Evolutionary conservation across 92 coral and sea anemone genomes (phyloP).

Genomic region (Pocillopora meandrina): DNA sequence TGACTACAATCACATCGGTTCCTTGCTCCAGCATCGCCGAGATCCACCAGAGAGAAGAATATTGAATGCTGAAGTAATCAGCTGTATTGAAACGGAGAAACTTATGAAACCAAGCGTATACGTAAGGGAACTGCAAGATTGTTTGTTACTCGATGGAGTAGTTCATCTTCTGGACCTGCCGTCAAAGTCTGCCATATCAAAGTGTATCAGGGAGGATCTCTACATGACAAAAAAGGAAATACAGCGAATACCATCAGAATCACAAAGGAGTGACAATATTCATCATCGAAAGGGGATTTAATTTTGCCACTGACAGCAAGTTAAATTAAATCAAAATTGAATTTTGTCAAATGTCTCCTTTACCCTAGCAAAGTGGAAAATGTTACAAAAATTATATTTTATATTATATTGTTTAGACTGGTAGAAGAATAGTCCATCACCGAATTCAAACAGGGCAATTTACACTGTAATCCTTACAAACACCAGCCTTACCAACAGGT

Average conservation of each 20-base stretch:
- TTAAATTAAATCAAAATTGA: background rate
- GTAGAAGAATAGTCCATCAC: background rate
- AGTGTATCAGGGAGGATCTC: conserved; percentile 45
- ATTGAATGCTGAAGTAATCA: conserved; percentile 19
- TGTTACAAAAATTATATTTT: no score
- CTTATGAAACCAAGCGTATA: conserved; percentile 43
- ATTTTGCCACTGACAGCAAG: background rate
- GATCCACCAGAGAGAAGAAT: conserved; percentile 3
- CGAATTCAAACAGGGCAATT: background rate
- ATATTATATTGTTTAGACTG: no score
- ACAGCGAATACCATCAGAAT: conserved; percentile 16
- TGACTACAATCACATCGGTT: conserved; percentile 40
- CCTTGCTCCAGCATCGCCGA: conserved; percentile 10
- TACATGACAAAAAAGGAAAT: conserved; percentile 42
- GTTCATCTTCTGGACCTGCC: conserved; percentile 42
- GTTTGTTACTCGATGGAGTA: conserved; percentile 45
- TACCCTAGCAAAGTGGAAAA: no score
- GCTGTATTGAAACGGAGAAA: conserved; percentile 40
- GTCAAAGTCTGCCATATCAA: background rate
- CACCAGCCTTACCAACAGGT: background rate
- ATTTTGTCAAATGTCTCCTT: background rate
- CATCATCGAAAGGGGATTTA: background rate
- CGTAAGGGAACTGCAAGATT: conserved; percentile 31
- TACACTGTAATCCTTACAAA: background rate
- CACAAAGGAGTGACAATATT: background rate